These are phyloP conservation scores for Piprites chloris DNA, from an alignment of 2,113 vertebrate species.

Conservation along the genomic window DNA sequence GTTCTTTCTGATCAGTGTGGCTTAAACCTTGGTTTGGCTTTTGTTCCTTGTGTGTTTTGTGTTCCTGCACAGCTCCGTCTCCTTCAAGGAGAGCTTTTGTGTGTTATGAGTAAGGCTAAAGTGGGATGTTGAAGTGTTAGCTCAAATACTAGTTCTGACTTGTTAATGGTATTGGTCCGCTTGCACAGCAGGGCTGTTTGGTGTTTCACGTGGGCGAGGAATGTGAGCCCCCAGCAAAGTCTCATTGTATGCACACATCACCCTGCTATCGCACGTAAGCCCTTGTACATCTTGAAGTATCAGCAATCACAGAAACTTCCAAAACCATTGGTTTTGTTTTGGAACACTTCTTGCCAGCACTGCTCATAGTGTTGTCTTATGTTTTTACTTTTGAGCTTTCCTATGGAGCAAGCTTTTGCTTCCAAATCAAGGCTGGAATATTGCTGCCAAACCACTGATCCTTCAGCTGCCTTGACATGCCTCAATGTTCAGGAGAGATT, in stretches of 20 bases:
- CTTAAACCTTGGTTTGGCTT: neutral
- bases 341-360: neutral
- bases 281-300: neutral
- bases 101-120: neutral
- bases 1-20: neutral
- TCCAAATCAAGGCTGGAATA: neutral
- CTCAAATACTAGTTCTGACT: neutral
- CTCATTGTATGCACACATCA: neutral
- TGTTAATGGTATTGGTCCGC: neutral
- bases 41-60: neutral
- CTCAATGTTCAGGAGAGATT: neutral
- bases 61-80: neutral
- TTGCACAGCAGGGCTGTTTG: neutral
- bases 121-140: neutral
- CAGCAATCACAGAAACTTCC: neutral
- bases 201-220: neutral
- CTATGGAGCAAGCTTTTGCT: neutral
- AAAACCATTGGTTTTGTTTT: neutral
- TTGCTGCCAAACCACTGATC: neutral
- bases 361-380: neutral
- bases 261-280: rapidly evolving
- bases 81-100: neutral
- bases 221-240: rapidly evolving
- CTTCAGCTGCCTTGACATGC: constrained; percentile 7
- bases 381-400: neutral